A percentile compares a stretch with the other conserved stretches of the same genome.
These are phyloP conservation scores for Lophotriccus pileatus DNA, from an alignment of 2,797 vertebrate species.

Conservation along the genomic window DNA sequence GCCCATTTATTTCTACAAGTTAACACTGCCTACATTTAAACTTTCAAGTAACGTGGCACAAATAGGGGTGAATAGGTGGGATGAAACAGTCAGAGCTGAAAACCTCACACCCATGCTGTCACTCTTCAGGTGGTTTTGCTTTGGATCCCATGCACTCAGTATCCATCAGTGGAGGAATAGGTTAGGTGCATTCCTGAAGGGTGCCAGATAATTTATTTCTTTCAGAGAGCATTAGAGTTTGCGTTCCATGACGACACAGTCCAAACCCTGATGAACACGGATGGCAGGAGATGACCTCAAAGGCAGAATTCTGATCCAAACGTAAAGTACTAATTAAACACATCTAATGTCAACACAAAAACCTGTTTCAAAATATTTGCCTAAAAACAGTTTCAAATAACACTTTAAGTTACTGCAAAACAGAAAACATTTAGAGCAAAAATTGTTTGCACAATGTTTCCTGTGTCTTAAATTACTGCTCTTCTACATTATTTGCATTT, in stretches of 20 bases:
- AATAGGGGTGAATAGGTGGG: not conserved
- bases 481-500: not conserved
- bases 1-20: conserved; percentile 30
- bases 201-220: not conserved
- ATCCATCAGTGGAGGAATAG: not conserved
- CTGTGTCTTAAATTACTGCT: conserved; percentile 6
- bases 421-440: not conserved
- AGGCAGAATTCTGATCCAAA: not conserved
- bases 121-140: not conserved
- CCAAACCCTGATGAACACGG: fast-evolving
- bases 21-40: not conserved
- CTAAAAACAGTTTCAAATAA: not conserved
- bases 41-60: not conserved
- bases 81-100: not conserved
- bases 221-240: not conserved
- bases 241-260: not conserved
- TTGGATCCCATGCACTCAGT: not conserved
- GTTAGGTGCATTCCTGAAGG: not conserved
- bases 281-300: not conserved
- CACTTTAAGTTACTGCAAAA: not conserved
- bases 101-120: fast-evolving
- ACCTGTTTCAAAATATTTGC: not conserved
- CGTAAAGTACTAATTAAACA: not conserved
- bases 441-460: not conserved
- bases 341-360: not conserved